A percentile compares a stretch with the other conserved stretches of the same genome.
These are phyloP conservation scores for Drosophila kuntzei DNA, from an alignment of 2,888 invertebrate genomes.

Conservation along the genomic window DNA sequence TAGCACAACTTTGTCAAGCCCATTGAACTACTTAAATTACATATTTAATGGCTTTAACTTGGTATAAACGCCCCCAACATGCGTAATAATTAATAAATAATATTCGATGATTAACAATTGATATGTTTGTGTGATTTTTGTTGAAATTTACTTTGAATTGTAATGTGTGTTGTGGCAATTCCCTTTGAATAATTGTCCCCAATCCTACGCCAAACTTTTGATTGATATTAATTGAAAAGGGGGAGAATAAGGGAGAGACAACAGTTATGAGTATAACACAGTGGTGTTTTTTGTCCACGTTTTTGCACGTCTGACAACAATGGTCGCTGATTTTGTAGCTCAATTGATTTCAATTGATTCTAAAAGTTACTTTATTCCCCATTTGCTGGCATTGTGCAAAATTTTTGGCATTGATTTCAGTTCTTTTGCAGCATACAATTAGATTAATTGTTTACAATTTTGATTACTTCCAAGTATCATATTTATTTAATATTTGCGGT, in stretches of 20 bases:
- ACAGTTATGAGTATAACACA: neutral
- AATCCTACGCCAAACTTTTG: slow-evolving; percentile 11
- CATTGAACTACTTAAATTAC: slow-evolving; percentile 6
- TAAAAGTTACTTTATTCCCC: slow-evolving; percentile 44
- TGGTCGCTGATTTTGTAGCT: slow-evolving; percentile 54
- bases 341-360: slow-evolving; percentile 74
- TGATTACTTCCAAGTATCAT: neutral
- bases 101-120: slow-evolving; percentile 13
- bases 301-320: slow-evolving; percentile 68
- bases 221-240: slow-evolving; percentile 51
- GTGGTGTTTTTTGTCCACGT: slow-evolving; percentile 43
- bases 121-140: slow-evolving; percentile 15
- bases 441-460: slow-evolving; percentile 13
- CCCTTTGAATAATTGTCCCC: slow-evolving; percentile 19
- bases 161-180: slow-evolving; percentile 15
- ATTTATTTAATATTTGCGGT: slow-evolving; percentile 11
- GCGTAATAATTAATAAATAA: slow-evolving; percentile 13
- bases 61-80: neutral
- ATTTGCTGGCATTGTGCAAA: slow-evolving; percentile 15
- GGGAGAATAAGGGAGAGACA: slow-evolving; percentile 17
- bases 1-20: neutral
- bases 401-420: slow-evolving; percentile 22
- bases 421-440: slow-evolving; percentile 17
- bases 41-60: no score
- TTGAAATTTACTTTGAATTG: slow-evolving; percentile 20